Base-by-base conservation (phyloP, 2,888 invertebrate genomes). In the Bursaphelenchus okinawaensis region DNA sequence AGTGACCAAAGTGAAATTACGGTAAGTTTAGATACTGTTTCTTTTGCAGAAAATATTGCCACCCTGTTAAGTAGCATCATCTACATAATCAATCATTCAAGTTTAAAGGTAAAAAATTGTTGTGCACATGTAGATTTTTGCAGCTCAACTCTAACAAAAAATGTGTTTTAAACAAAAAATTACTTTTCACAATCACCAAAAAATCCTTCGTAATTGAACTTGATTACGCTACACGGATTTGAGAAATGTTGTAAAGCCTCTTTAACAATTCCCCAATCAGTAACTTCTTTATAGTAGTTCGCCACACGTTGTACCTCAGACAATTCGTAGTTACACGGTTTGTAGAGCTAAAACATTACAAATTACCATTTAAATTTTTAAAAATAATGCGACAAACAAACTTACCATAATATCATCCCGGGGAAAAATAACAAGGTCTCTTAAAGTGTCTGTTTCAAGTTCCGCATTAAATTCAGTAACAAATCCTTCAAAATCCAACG, bases 201-300 rank as follows among this genome's bases (percentile, higher is more conserved):
- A 83, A 93, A 95, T 55, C 88, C 88, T 81, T 88, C 89, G 83
- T 93, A 94, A 84, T 93, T 94, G 84, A 91, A 94, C 83, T 91
- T 90, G 69, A 95, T 89, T 69, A 92, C 87, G 85, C 90, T 90
- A 89, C 92, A 92, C 82, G 91, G 75, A 7, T 69, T 65, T 0
- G 73, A 70, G 65, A 76, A 80, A 54, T 77, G 71, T 16, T 67
- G 29, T 12, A 69, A 52, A 9, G 69, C 27, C 23, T 68, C 68
- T 28, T 54, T 76, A 75, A 52, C 71, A 62, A 27, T 77, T 76
- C 40, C 51, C 52, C 51, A 59, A 22, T 4, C 51, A 20, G 19
- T 50, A 4, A 9, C 4, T 3, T 23, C 24, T 16, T 50, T 24
- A 7, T 22, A 59, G 19, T 59, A 40, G 9, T 52, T 40, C 2